Base-by-base conservation (phyloP, 1,140 invertebrate genomes). In the Babylonia areolata region DNA sequence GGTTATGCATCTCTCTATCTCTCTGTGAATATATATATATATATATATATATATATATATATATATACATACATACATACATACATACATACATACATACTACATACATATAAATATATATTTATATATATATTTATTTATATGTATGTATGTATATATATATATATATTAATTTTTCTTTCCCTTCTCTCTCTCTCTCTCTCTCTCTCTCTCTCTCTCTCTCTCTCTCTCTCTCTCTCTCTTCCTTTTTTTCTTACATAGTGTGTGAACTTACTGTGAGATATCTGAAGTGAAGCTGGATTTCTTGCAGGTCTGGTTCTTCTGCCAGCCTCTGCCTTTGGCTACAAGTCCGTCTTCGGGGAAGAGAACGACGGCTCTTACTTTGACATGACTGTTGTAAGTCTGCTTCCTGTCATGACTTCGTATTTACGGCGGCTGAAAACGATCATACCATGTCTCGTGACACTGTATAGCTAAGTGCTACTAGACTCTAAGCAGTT, bases 281-380 rank as follows among this genome's bases (percentile, higher is more conserved):
- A 17, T 6, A 71, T n/a, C n/a, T 23, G 39, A 39, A 28, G 6
- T 37, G 58, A 23, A n/a, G n/a, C n/a, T 6, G 37, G 40, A 51
- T 31, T 39, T 78, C 20, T 75, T 79, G 87, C 86, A 93, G 92
- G 92, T 58, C 69, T 91, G 64, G 89, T 93, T 40, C 71, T 93
- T 54, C 84, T 93, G 28, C 91, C 91, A 1, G 89, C 89, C 2
- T 89, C 91, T 71, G 91, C 92, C 11, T 80, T 92, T 23, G 88
- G 90, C 71, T 93, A 91, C 83, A 80, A 37, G 31, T 81, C 69
- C 23, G 88, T 89, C 87, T 92, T 93, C 84, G 89, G 90, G 23
- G 89, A 91, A 28, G 85, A 85, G 15, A 46, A 81, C 51, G 88
- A 90, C 39, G 88, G 87, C 12, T 86, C 86, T 12, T 51, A 33